These are phyloP conservation scores for Pissodes strobi DNA, from an alignment of 1,140 invertebrate genomes.

Conservation along the genomic window DNA sequence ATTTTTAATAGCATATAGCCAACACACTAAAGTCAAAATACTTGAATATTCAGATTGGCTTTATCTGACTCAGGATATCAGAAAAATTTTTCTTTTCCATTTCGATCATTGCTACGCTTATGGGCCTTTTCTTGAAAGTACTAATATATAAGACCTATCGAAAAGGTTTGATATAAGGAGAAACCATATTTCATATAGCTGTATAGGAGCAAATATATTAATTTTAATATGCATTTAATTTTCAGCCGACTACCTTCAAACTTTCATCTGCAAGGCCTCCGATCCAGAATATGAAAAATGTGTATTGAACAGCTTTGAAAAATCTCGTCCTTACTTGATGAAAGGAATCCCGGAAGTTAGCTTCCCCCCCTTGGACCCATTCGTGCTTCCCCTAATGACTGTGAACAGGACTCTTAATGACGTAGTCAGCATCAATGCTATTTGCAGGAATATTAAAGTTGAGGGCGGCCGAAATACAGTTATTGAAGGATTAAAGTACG, in stretches of 20 bases:
- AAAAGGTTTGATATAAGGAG: no score
- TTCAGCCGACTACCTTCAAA: slow-evolving; percentile 62
- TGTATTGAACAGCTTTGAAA: slow-evolving; percentile 62
- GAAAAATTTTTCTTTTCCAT: no score
- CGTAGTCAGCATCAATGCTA: slow-evolving; percentile 67
- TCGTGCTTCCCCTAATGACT: slow-evolving; percentile 64
- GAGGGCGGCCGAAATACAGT: slow-evolving; percentile 65
- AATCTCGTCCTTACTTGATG: slow-evolving; percentile 61
- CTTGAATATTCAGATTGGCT: no score
- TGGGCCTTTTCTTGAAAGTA: no score
- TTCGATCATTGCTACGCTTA: no score
- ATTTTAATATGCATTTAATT: no score
- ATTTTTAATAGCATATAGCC: no score
- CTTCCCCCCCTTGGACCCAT: slow-evolving; percentile 67
- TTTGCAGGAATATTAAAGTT: slow-evolving; percentile 67
- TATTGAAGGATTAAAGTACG: slow-evolving; percentile 68
- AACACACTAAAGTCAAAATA: no score
- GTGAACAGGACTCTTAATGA: slow-evolving; percentile 67
- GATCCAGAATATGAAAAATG: slow-evolving; percentile 67
- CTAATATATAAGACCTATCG: no score
- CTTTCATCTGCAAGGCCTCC: slow-evolving; percentile 60
- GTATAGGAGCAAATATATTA: no score
- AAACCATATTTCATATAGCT: no score
- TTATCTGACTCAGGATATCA: no score
- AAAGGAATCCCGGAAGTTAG: slow-evolving; percentile 68